Conservation (phyloP, 2,888 invertebrate genomes). For the Rhabditoides inermis region DNA sequence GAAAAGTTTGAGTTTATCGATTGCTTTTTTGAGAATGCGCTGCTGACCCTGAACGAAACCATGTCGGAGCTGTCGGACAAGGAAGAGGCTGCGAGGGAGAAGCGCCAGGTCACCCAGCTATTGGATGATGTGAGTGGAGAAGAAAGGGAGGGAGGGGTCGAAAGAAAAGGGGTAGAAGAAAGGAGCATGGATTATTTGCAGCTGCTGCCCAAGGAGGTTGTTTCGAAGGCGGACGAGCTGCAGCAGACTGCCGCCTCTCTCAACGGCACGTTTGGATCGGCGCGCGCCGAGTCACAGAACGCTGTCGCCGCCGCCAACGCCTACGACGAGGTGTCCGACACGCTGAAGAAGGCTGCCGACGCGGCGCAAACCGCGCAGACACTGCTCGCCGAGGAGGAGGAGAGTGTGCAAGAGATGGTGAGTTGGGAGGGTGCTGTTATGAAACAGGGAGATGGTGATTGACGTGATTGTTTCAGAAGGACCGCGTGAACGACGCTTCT, state of each 20-base stretch:
- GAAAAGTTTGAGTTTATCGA: slow-evolving; percentile 12
- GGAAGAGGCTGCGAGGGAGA: slow-evolving; percentile 8
- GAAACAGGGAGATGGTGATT: slow-evolving; percentile 8
- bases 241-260: slow-evolving; percentile 11
- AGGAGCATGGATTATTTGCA: too few relatives aligned
- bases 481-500: slow-evolving; percentile 9
- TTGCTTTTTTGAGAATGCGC: slow-evolving; percentile 6
- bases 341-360: slow-evolving; percentile 28
- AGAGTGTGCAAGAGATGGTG: slow-evolving; percentile 9
- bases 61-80: slow-evolving; percentile 18
- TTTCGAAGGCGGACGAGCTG: slow-evolving; percentile 17
- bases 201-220: slow-evolving; percentile 7
- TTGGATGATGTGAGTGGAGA: too few relatives aligned
- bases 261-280: slow-evolving; percentile 7
- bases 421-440: neutral
- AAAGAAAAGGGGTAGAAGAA: too few relatives aligned
- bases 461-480: slow-evolving; percentile 1
- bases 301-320: slow-evolving; percentile 38
- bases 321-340: slow-evolving; percentile 31
- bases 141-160: too few relatives aligned
- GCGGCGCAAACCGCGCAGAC: slow-evolving; percentile 20
- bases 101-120: slow-evolving; percentile 4
- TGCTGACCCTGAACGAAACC: slow-evolving; percentile 17
- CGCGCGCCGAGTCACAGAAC: slow-evolving; percentile 9
- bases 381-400: slow-evolving; percentile 10